Conservation (phyloP, 2,888 invertebrate genomes). For the Thelaira solivaga region DNA sequence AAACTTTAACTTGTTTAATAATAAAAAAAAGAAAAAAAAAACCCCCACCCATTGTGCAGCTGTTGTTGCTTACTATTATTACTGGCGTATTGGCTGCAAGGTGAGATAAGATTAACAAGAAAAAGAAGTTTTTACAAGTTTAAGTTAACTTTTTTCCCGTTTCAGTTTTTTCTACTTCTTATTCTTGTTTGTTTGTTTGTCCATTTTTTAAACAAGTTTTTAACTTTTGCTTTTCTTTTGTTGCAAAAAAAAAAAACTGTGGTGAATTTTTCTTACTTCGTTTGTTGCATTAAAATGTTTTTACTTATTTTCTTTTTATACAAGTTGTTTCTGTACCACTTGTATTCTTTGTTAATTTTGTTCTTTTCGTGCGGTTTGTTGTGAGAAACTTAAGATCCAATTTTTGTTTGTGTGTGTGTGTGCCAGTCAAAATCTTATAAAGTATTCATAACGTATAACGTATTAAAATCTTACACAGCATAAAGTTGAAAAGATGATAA, state of each 20-base stretch:
- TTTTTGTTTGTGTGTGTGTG: neutral
- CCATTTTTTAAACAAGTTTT: slow-evolving; percentile 5
- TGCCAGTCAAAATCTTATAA: slow-evolving; percentile 10
- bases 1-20: too few species aligned
- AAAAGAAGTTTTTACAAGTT: slow-evolving; percentile 53
- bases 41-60: neutral
- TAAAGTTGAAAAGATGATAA: neutral
- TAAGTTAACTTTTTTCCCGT: slow-evolving; percentile 31
- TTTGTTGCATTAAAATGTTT: neutral
- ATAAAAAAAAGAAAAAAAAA: too few species aligned
- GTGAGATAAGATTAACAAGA: slow-evolving; percentile 58
- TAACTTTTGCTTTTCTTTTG: neutral
- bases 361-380: neutral
- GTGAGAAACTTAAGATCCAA: neutral
- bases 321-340: too few species aligned
- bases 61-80: neutral
- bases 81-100: slow-evolving; percentile 48
- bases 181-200: neutral
- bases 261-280: neutral
- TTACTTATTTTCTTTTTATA: neutral
- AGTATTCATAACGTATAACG: slow-evolving; percentile 31
- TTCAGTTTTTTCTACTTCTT: neutral
- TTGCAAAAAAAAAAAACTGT: neutral
- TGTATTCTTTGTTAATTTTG: neutral
- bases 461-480: neutral